A percentile compares a stretch with the other conserved stretches of the same genome.
These are phyloP conservation scores for Australoheros scitulus DNA, from an alignment of 2,113 vertebrate genomes.

Conservation along the genomic window DNA sequence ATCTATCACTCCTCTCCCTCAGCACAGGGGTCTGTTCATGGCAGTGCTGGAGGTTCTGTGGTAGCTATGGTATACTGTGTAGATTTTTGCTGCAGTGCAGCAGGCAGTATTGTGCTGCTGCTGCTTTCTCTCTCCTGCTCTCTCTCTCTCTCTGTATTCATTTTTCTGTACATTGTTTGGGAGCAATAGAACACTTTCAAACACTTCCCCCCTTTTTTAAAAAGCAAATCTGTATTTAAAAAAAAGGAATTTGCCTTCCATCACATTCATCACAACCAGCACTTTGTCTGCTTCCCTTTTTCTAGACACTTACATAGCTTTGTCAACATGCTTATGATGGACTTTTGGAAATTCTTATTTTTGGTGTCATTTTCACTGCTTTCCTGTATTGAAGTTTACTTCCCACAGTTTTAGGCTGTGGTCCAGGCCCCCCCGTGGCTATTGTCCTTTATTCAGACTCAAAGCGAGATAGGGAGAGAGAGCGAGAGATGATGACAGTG, in stretches of 20 bases:
- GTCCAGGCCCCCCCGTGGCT: slow-evolving; percentile 7
- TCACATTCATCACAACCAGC: slow-evolving; percentile 64
- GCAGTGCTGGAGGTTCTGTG: slow-evolving; percentile 79
- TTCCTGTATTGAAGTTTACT: slow-evolving; percentile 30
- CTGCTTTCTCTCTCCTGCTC: slow-evolving; percentile 56
- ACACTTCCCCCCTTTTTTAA: slow-evolving; percentile 59
- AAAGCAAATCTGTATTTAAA: not conserved
- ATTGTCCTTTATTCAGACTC: slow-evolving; percentile 41
- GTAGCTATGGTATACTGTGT: slow-evolving; percentile 77
- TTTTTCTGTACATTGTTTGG: slow-evolving; percentile 70
- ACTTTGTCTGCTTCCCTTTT: slow-evolving; percentile 62
- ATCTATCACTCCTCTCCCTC: slow-evolving; percentile 25
- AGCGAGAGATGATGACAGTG: slow-evolving; percentile 34
- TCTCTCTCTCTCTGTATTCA: slow-evolving; percentile 57
- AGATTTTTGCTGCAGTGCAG: slow-evolving; percentile 95
- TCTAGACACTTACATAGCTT: slow-evolving; percentile 65
- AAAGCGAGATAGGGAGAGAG: slow-evolving; percentile 6
- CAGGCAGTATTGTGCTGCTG: slow-evolving; percentile 87
- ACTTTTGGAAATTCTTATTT: slow-evolving; percentile 63
- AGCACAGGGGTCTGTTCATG: slow-evolving; percentile 62
- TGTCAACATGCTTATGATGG: slow-evolving; percentile 67
- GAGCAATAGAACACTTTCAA: slow-evolving; percentile 79
- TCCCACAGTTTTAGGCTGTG: slow-evolving; percentile 16
- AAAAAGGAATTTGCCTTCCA: slow-evolving; percentile 61
- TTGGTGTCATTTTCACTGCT: slow-evolving; percentile 35